A percentile compares a stretch with the other conserved stretches of the same genome.
Evolutionary conservation across 1,140 invertebrate species (phyloP).

Genomic region (Manduca sexta): DNA sequence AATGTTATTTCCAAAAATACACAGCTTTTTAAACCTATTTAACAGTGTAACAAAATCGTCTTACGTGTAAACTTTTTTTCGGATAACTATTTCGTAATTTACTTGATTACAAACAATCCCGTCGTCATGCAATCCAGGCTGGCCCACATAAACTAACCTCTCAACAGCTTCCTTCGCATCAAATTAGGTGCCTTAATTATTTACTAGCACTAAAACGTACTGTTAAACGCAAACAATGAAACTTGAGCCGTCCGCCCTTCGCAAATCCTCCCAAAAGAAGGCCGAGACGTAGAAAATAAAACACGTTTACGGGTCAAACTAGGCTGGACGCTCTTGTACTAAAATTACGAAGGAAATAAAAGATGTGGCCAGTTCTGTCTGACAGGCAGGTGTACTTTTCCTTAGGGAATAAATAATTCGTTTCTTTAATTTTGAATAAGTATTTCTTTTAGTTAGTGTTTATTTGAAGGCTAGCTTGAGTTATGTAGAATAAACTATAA

Average conservation of each 20-base stretch:
- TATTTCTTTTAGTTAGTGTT: neutral
- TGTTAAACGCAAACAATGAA: slow-evolving; percentile 36
- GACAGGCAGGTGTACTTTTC: slow-evolving; percentile 53
- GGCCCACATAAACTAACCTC: slow-evolving; percentile 55
- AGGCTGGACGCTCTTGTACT: slow-evolving; percentile 38
- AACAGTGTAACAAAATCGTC: too few relatives aligned
- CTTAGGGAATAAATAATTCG: slow-evolving; percentile 33
- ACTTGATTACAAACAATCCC: slow-evolving; percentile 14
- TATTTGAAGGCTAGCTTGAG: too few relatives aligned
- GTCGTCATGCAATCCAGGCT: slow-evolving; percentile 35
- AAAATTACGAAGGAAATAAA: slow-evolving; percentile 59
- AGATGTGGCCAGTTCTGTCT: slow-evolving; percentile 23
- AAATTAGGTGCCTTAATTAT: slow-evolving; percentile 67
- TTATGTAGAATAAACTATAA: neutral
- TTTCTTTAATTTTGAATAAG: slow-evolving; percentile 27
- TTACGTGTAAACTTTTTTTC: too few relatives aligned
- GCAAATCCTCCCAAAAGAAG: slow-evolving; percentile 4
- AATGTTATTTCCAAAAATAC: too few relatives aligned
- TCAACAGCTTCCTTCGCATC: slow-evolving; percentile 49
- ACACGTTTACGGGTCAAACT: slow-evolving; percentile 33
- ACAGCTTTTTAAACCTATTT: too few relatives aligned
- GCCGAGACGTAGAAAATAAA: slow-evolving; percentile 17
- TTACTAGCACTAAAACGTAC: slow-evolving; percentile 62
- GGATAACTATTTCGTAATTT: neutral
- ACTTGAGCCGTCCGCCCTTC: slow-evolving; percentile 31